Evolutionary conservation across 2,888 invertebrate genomes (phyloP), one percentile per base, ranked within the genome.

Genomic region (Xiphydria camelus): DNA sequence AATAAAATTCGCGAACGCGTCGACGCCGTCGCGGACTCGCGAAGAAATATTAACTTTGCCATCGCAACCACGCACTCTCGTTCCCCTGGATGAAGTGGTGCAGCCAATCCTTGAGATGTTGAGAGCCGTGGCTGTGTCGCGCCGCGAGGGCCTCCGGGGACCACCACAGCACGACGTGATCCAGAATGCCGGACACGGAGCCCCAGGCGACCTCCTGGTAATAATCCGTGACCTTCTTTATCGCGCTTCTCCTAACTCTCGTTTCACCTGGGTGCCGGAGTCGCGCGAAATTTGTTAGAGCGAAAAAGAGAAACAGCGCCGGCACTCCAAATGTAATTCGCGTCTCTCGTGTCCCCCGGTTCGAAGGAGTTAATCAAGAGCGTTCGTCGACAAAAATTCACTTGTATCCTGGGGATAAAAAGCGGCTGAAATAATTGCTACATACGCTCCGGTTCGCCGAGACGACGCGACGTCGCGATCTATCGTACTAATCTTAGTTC

Each of bases 141-240:
- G 83, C 82, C 9, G 87, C 85, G 31, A 89, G 75, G 1, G 89
- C 87, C 51, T 84, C 85, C 7, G 85, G 79, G 1, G 87, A 86
- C 90, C 91, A 91, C 92, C 91, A 92, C 1, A 92, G 77, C 15
- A 91, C 82, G 14, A 90, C 84, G 63, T 92, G 91, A 66, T 91
- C 90, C 37, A 90, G 78, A 62, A 85, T 87, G 47, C 86, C 85
- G 1, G 91, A 91, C 1, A 90, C 87, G 64, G 89, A 86, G 0
- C 87, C 86, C 91, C 91, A 92, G 19, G 90, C 76, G 41, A 86
- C 82, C 66, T 86, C 84, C 61, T 87, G 86, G 64, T 88, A 88
- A 66, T 86, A 87, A 59, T 84, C 83, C 4, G 83, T 77, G 7
- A 86, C 83, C 73, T 83, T 86, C 37, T 80, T 79, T 26, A 82